These are phyloP conservation scores for Pseudomugil tenellus DNA, from an alignment of 2,797 vertebrate genomes.

Conservation along the genomic window DNA sequence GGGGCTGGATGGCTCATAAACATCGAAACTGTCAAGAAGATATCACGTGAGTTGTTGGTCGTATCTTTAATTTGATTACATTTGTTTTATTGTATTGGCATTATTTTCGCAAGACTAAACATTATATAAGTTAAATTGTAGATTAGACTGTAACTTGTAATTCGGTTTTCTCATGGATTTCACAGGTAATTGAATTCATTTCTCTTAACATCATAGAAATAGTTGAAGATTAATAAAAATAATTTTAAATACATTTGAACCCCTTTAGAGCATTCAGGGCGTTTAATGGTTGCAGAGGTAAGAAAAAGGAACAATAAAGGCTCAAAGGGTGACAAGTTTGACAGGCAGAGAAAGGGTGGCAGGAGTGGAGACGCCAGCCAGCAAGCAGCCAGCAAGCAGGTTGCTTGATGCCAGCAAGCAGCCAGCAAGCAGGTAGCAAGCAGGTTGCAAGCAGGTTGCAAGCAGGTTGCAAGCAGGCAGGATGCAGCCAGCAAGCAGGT, in stretches of 20 bases:
- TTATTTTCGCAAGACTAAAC: not conserved
- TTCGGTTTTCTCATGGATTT: no score
- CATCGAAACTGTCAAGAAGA: conserved; percentile 48
- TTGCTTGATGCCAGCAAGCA: no score
- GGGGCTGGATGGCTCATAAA: not conserved
- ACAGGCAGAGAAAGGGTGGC: conserved; percentile 57
- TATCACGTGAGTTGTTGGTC: conserved; percentile 21
- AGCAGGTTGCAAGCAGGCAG: no score
- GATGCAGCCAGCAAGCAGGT: no score
- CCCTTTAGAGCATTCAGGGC: conserved; percentile 12
- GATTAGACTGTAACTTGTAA: no score
- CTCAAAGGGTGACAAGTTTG: conserved; percentile 60
- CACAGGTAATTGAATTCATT: not conserved
- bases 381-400: not conserved
- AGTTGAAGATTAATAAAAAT: conserved; percentile 35
- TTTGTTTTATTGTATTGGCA: not conserved
- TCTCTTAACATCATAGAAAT: not conserved
- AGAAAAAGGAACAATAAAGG: conserved; percentile 69
- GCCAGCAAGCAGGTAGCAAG: no score
- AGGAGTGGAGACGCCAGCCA: conserved; percentile 76
- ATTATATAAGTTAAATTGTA: no score
- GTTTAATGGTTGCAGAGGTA: conserved; percentile 44
- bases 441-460: no score
- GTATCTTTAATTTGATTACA: not conserved
- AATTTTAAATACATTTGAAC: conserved; percentile 49